These are phyloP conservation scores for Alces alces DNA, from an alignment of 2,113 vertebrate species.

Conservation along the genomic window DNA sequence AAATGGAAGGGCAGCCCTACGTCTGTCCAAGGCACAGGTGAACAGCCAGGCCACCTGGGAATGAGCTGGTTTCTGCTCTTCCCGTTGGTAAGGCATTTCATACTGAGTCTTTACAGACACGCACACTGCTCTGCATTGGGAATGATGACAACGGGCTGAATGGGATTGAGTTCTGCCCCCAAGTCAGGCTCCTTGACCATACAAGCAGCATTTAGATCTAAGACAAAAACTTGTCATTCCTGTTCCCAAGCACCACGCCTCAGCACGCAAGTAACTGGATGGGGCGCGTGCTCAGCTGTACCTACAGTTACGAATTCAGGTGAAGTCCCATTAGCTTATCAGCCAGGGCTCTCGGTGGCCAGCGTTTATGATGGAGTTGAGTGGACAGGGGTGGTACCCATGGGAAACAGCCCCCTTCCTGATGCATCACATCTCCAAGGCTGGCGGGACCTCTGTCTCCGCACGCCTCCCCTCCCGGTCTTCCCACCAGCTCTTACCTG, in stretches of 20 bases:
- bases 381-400: rapidly evolving
- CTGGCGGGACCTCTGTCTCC: rapidly evolving
- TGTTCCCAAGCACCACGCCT: not conserved
- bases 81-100: not conserved
- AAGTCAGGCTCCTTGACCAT: not conserved
- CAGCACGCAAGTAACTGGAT: too few relatives aligned
- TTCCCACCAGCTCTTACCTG: slow-evolving; percentile 81
- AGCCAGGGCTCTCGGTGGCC: too few relatives aligned
- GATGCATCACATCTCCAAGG: not conserved
- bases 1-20: not conserved
- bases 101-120: too few relatives aligned
- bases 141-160: not conserved
- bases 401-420: not conserved
- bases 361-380: not conserved
- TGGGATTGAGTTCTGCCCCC: not conserved
- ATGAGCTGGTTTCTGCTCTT: not conserved
- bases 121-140: not conserved
- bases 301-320: not conserved
- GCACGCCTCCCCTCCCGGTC: rapidly evolving
- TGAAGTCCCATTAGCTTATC: not conserved
- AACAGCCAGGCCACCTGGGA: not conserved
- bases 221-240: not conserved
- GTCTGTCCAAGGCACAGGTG: not conserved
- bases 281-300: not conserved
- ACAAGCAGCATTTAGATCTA: not conserved